Evolutionary conservation across 2,888 invertebrate genomes (phyloP), one percentile per base, ranked within the genome.

Genomic region (Caenorhabditis uteleia): DNA sequence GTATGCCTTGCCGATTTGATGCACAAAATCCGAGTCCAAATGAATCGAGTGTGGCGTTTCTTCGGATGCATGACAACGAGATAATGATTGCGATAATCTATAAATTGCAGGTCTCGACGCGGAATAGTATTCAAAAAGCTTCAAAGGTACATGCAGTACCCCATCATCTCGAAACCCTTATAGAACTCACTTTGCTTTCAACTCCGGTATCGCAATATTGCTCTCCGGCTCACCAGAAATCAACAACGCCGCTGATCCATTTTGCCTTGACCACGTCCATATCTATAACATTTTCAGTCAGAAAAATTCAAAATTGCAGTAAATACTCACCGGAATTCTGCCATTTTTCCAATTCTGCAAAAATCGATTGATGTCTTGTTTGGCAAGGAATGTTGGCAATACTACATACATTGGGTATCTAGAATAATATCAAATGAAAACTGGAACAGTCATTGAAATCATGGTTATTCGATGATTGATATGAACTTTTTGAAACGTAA

Each of bases 401-500:
- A 74, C 70, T n/a, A 74, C 68, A 40, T 56, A 59, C 43, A 50
- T 53, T 8, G 74, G 70, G 53, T 74, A 76, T n/a, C n/a, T n/a
- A n/a, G n/a, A n/a, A n/a, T n/a, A n/a, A n/a, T n/a, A n/a, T 10
- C 75, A 50, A 48, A n/a, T n/a, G n/a, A n/a, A n/a, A n/a, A n/a
- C n/a, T n/a, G n/a, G n/a, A n/a, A n/a, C n/a, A n/a, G n/a, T n/a
- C n/a, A n/a, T n/a, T n/a, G 14, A 31, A 31, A 12, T 31, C 14
- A 12, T 14, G 10, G 14, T 10, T 31, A 12, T 31, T 31, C 14
- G 31, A 31, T 10, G 31, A 31, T 31, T 12, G n/a, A n/a, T n/a
- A n/a, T n/a, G n/a, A n/a, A n/a, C n/a, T n/a, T n/a, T n/a, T n/a
- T n/a, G n/a, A n/a, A n/a, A n/a, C n/a, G n/a, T n/a, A n/a, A n/a